Base-by-base conservation (phyloP, 2,113 vertebrate species). In the Passer montanus region DNA sequence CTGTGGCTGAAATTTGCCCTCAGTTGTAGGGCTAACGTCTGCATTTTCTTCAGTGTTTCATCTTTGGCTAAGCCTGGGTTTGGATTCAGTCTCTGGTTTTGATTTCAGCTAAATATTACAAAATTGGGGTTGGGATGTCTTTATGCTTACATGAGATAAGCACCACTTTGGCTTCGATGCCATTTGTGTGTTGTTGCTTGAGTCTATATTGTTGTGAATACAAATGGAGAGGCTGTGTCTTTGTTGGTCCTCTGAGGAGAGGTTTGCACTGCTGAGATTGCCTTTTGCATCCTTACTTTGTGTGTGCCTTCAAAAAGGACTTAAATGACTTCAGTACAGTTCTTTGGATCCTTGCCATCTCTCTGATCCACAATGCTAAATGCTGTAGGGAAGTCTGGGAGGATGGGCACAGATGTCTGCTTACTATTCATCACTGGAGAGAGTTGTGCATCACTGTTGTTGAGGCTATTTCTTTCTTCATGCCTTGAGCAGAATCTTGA, bases 271-370 rank as follows among this genome's bases (percentile, higher is more conserved):
- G 82, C 82, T 93, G 90, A 87, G 87, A 82, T 87, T 88, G 87
- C 70, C 81, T 82, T 80, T 81, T 90, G 68, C 3, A 1, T 63
- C 85, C 35, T 52, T 62, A 15, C 62, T 82, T 62, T 80, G 50
- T 80, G 18, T 66, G 55, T 67, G 82, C 75, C 92, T 96, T 94
- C 72, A 43, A 26, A 91, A 81, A 74, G 68, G 50, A 78, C 87
- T 80, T 59, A 64, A 86, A 74, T 63, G 50, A 49, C 73, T 88
- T 86, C 44, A 55, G 50, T 30, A 30, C 46, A 58, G 82, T 52
- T 93, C 39, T 79, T 83, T 94, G 82, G 85, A 69, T 83, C 64
- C 46, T 59, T 88, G 91, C 84, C 89, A 88, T 69, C 63, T 77
- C 67, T 93, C 75, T 70, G 46, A 85, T 87, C 72, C 84, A 55